Evolutionary conservation across 1,140 invertebrate species (phyloP), one percentile per base, ranked within the genome.

Genomic region (Odontomachus brunneus): DNA sequence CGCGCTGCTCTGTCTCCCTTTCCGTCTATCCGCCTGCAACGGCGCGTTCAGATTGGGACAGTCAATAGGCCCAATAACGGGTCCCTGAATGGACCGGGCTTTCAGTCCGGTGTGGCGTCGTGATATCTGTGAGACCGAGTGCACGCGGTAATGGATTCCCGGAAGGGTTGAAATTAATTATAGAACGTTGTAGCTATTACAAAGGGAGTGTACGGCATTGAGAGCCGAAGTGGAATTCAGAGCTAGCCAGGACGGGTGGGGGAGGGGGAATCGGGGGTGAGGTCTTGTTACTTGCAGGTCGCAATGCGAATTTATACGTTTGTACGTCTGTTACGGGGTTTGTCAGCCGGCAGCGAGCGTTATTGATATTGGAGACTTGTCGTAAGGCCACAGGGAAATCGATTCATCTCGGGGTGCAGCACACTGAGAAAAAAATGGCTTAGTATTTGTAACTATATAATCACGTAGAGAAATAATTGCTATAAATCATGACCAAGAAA

Each of bases 81-180:
- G 22, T 38, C 29, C 33, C 74, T 71, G 63, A 66, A 62, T 57
- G 85, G 59, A 74, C 71, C 74, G 83, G 63, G 86, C 69, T 87
- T 69, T 88, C 86, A 73, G 48, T 49, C 63, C 63, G 63, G 60
- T 71, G 72, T 74, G 69, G 78, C 71, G 12, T 83, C 33, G 75
- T 89, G 85, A 89, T 88, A 87, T 89, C 86, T 88, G 89, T 88
- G 85, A 65, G 84, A 90, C 83, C 78, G 38, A 85, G 83, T 74
- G 86, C 89, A 89, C 84, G 84, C 89, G 87, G 83, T 89, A 90
- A 89, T 89, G 85, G 87, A 90, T 90, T 88, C 84, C 81, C 76
- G 73, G 87, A 90, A 88, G 89, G 90, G 85, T 88, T 88, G 84
- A 90, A 91, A 91, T 91, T 91, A 90, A 91, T 91, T 91, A 91